Evolutionary conservation across 2,797 vertebrate genomes (phyloP), one percentile per base, ranked within the genome.

Genomic region (Lagorchestes hirsutus): DNA sequence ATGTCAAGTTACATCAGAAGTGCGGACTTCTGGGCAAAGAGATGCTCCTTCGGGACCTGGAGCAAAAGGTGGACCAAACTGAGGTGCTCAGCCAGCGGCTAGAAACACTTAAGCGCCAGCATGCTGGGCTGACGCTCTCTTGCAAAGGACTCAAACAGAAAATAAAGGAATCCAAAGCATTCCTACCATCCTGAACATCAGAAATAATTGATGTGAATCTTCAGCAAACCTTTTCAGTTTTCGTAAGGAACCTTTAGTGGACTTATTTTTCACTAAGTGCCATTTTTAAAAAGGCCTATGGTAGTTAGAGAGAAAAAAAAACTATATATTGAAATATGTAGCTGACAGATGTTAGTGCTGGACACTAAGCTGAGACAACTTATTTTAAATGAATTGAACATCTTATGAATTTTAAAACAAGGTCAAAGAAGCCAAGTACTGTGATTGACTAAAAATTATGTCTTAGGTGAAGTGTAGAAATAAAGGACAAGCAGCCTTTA

Each of bases 1-100:
- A 99, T 62, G 16, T 95, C 95, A 96, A 92, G 55, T 96, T 99
- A 95, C 98, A 96, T 27, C 98, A 99, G 97, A 90, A 95, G 1
- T 95, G 98, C 0, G 99, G 99, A 1, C 97, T 99, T 46, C 98
- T 99, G 92, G 99, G 99, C 18, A 98, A 99, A 94, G 95, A 94
- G n/a, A 24, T 59, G 0, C 97, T 99, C 29, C 98, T 99, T 3
- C 94, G 46, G 90, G 99, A 99, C 98, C 98, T 98, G 16, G 99
- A 99, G 93, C 98, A 99, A 31, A 99, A 99, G 5, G 98, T 98
- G 58, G 98, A 98, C 3, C 34, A 92, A n/a, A 97, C 46, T 0
- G 96, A 98, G 4, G 55, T 55, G 3, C 98, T 99, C n/a, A 96
- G 95, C 1, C 96, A 96, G 96, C 98, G 54, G 0, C 58, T 99